Evolutionary conservation across 1,140 invertebrate genomes (phyloP), one percentile per base, ranked within the genome.

Genomic region (Heliconius eleuchia): DNA sequence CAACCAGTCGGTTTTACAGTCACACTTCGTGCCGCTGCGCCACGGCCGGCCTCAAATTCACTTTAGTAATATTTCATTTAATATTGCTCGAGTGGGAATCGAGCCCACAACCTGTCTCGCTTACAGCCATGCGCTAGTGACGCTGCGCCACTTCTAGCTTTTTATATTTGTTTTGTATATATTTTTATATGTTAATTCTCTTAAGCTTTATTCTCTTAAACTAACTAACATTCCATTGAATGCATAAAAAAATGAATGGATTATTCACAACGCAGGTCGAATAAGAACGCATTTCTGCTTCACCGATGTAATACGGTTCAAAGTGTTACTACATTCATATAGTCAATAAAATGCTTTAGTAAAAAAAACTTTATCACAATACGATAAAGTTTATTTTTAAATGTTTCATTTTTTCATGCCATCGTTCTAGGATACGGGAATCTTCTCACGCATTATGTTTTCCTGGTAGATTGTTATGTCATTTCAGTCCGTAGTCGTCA

Each of bases 381-480:
- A 1, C 0, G 8, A 42, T 78, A 74, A 74, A 30, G 55, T 19
- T 46, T 50, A 37, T 30, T 74, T 78, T 78, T 60, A 39, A 70
- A 66, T 70, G 42, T 5, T 0, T 42, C 3, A 7, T 4, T 11
- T 70, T 42, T n/a, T 70, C 27, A 42, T 42, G 42, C 3, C 6
- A 39, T 66, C 60, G 37, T 39, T 42, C 74, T 76, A 76, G 74
- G 34, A 76, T 66, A 76, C 74, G 37, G 55, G 27, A 42, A 76
- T 23, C 78, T 79, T 46, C 57, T 42, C 37, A 52, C 37, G 13
- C 9, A 8, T 57, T 27, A 66, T 79, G 66, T n/a, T 79, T 74
- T 57, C 78, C 78, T 79, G 71, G 78, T 79, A 76, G 42, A 72
- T 72, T 79, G 78, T 79, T 75, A 79, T 79, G 78, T 79, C 75